phyloP scores from a whole-genome alignment of 92 coral and sea anemone genomes.

The Porites rus region DNA sequence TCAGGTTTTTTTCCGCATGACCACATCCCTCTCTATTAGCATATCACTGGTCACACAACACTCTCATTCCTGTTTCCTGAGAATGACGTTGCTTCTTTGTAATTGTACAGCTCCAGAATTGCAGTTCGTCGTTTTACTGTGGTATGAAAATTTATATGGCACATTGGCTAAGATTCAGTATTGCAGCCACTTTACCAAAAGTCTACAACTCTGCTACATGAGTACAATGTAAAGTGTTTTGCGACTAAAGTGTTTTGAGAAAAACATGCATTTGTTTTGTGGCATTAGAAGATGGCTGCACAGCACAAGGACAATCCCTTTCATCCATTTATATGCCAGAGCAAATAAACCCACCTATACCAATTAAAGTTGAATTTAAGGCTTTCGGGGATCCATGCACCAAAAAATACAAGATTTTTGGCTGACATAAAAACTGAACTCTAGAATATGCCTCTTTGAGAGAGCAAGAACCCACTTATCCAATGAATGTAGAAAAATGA shows the following conservation, averaged over 20 bases:
- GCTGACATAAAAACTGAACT: too few species aligned
- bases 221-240: not conserved
- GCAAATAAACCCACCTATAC: not conserved
- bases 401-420: too few species aligned
- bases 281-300: not conserved
- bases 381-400: too few species aligned
- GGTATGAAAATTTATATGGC: slow-evolving; percentile 7
- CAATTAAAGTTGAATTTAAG: too few species aligned
- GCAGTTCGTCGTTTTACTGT: not conserved
- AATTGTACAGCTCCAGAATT: not conserved
- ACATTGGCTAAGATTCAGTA: not conserved
- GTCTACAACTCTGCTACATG: not conserved
- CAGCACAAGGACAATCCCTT: slow-evolving; percentile 7
- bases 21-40: too few species aligned
- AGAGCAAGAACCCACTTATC: too few species aligned
- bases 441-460: too few species aligned
- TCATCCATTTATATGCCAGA: slow-evolving; percentile 14
- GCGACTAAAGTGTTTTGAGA: not conserved
- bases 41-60: too few species aligned
- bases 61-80: too few species aligned
- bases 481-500: too few species aligned
- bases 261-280: not conserved
- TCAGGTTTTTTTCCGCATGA: too few species aligned
- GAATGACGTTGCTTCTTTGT: too few species aligned
- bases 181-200: slow-evolving; percentile 6